phyloP scores from a whole-genome alignment of 2,888 invertebrate species.

The Drosophila nr. medialis region DNA sequence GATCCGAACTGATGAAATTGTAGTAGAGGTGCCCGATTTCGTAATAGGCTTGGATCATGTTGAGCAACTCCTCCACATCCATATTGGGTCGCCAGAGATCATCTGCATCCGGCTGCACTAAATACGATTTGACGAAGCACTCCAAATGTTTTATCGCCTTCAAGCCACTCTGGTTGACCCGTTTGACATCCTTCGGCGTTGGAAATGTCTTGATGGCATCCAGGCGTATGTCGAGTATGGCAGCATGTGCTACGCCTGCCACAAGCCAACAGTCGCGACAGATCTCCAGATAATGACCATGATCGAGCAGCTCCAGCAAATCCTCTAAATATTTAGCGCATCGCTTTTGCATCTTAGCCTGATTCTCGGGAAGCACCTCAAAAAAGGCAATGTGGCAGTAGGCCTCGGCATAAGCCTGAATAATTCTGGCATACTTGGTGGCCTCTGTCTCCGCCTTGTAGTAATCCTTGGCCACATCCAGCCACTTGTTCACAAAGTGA shows the following conservation, averaged over 20 bases:
- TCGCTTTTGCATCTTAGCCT: slow-evolving; percentile 96
- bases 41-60: slow-evolving; percentile 91
- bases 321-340: slow-evolving; percentile 93
- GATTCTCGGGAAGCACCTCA: slow-evolving; percentile 92
- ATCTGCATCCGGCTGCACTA: slow-evolving; percentile 83
- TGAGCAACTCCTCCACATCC: slow-evolving; percentile 87
- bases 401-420: slow-evolving; percentile 91
- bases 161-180: slow-evolving; percentile 91
- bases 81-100: slow-evolving; percentile 87
- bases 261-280: slow-evolving; percentile 95
- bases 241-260: slow-evolving; percentile 91
- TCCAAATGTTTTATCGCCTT: slow-evolving; percentile 91
- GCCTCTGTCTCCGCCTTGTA: slow-evolving; percentile 94
- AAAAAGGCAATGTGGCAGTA: slow-evolving; percentile 93
- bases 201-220: slow-evolving; percentile 87
- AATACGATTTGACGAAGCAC: slow-evolving; percentile 90
- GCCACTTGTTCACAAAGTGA: slow-evolving; percentile 90
- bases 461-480: slow-evolving; percentile 92
- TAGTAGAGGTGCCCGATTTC: slow-evolving; percentile 91
- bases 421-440: slow-evolving; percentile 93
- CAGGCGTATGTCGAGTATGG: slow-evolving; percentile 93
- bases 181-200: slow-evolving; percentile 89
- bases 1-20: slow-evolving; percentile 90
- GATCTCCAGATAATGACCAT: slow-evolving; percentile 92
- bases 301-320: slow-evolving; percentile 92